phyloP scores from a whole-genome alignment of 2,888 invertebrate genomes.

The Ophion obscuratus region DNA sequence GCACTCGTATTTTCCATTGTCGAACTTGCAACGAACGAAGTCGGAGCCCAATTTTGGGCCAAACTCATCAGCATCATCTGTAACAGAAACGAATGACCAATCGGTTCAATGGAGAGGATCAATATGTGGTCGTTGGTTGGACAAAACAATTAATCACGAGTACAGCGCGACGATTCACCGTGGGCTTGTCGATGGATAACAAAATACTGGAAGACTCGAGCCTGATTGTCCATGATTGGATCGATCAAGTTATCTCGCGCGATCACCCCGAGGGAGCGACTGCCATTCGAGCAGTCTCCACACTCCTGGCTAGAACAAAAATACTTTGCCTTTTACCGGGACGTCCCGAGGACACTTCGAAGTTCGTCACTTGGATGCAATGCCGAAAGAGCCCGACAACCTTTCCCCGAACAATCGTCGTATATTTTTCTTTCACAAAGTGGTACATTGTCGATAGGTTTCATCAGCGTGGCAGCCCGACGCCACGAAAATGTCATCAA shows the following conservation, averaged over 20 bases:
- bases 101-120: not conserved
- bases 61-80: not conserved
- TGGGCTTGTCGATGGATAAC: not conserved
- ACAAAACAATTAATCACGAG: not conserved
- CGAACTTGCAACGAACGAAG: slow-evolving; percentile 30
- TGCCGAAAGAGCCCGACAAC: not conserved
- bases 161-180: not conserved
- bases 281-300: not conserved
- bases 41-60: not conserved
- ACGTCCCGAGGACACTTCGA: not conserved
- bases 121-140: not conserved
- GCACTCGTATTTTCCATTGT: slow-evolving; percentile 69
- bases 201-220: not conserved
- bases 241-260: not conserved
- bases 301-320: not conserved
- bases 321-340: not conserved
- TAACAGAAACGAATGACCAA: not conserved
- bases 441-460: not conserved
- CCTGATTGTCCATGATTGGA: not conserved
- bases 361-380: not conserved
- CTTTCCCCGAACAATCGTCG: not conserved
- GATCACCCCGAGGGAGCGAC: too few species aligned
- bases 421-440: not conserved
- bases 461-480: not conserved
- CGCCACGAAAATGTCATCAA: not conserved